phyloP scores from a whole-genome alignment of 2,888 invertebrate species.

The Xestoiulus laeticollis region DNA sequence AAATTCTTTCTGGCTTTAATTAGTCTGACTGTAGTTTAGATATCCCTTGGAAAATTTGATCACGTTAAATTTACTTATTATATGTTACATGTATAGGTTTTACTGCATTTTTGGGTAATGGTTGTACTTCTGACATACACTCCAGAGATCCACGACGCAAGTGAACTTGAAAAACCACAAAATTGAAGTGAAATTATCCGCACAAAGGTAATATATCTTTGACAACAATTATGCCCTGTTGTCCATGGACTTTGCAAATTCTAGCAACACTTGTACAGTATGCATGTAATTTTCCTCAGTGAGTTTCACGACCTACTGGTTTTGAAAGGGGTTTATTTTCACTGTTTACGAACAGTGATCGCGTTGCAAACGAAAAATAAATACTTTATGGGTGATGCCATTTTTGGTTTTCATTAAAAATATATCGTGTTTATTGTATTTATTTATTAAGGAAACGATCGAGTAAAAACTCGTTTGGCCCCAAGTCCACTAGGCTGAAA shows the following conservation, averaged over 20 bases:
- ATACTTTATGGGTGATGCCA: not conserved
- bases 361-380: not conserved
- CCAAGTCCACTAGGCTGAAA: too few relatives aligned
- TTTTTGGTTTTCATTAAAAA: not conserved
- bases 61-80: not conserved
- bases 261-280: not conserved
- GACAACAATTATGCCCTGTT: not conserved
- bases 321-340: not conserved
- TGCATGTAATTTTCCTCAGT: not conserved
- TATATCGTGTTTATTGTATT: not conserved
- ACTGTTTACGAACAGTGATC: not conserved
- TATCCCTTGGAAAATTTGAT: too few relatives aligned
- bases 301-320: not conserved
- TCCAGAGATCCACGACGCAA: conserved; percentile 67
- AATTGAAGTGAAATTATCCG: not conserved
- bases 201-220: not conserved
- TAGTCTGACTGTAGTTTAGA: too few relatives aligned
- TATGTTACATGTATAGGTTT: conserved; percentile 66
- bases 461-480: too few relatives aligned
- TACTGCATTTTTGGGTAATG: conserved; percentile 84
- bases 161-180: not conserved
- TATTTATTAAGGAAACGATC: not conserved
- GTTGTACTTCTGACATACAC: conserved; percentile 80
- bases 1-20: too few relatives aligned
- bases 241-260: not conserved